Percentiles rank a stretch among this genome's conserved stretches.
These are phyloP conservation scores for Pitangus sulphuratus DNA, from an alignment of 2,797 vertebrate genomes.

Conservation along the genomic window DNA sequence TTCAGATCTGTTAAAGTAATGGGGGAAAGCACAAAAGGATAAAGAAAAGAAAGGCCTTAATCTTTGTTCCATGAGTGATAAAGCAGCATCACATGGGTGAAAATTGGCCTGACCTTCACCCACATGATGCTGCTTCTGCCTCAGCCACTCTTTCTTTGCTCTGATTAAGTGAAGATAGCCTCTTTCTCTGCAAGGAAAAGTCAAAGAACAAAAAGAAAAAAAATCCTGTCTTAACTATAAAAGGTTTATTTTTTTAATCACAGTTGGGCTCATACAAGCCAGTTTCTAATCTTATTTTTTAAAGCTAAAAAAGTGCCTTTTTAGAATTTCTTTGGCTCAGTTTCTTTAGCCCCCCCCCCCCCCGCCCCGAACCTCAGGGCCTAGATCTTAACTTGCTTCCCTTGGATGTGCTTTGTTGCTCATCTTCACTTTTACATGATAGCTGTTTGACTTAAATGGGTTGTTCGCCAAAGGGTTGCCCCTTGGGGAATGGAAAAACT, in stretches of 20 bases:
- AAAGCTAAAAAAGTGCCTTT: slow-evolving; percentile 73
- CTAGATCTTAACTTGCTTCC: slow-evolving; percentile 76
- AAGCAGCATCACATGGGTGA: slow-evolving; percentile 79
- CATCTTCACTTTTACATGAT: slow-evolving; percentile 69
- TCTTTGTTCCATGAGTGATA: slow-evolving; percentile 82
- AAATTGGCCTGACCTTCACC: slow-evolving; percentile 85
- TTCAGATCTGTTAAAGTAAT: slow-evolving; percentile 82
- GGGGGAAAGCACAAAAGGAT: slow-evolving; percentile 81
- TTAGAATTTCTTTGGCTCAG: slow-evolving; percentile 75
- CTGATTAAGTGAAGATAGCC: slow-evolving; percentile 83
- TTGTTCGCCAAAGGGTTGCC: slow-evolving; percentile 67
- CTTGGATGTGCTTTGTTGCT: slow-evolving; percentile 72
- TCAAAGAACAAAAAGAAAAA: slow-evolving; percentile 81
- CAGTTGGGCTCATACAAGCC: slow-evolving; percentile 81
- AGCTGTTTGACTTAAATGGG: slow-evolving; percentile 74
- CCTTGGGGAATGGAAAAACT: slow-evolving; percentile 69
- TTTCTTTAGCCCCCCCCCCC: slow-evolving; percentile 62
- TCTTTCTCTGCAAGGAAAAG: slow-evolving; percentile 80
- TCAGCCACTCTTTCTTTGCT: slow-evolving; percentile 78
- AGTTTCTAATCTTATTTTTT: slow-evolving; percentile 81
- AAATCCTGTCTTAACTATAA: slow-evolving; percentile 78
- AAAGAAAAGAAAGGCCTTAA: slow-evolving; percentile 78
- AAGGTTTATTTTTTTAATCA: slow-evolving; percentile 83
- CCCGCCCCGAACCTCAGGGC: slow-evolving; percentile 15
- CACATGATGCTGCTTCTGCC: slow-evolving; percentile 73